These are phyloP conservation scores for Paraescarpia echinospica DNA, from an alignment of 1,140 invertebrate genomes.

Conservation along the genomic window DNA sequence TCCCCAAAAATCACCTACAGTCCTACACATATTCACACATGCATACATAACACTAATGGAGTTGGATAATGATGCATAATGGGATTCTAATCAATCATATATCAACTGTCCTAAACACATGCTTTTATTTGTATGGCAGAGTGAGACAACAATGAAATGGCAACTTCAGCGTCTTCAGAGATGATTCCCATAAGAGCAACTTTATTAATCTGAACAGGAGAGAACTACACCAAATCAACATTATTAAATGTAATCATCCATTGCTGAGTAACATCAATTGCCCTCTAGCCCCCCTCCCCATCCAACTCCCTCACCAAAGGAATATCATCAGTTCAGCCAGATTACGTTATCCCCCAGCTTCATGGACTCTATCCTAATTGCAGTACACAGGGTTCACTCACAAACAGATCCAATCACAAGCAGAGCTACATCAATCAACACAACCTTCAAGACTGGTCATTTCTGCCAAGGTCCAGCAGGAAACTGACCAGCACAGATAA, in stretches of 20 bases:
- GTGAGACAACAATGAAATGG: not conserved
- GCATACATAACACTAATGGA: not conserved
- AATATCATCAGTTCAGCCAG: not conserved
- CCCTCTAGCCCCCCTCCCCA: not conserved
- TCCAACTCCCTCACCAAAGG: not conserved
- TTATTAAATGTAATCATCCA: too few relatives aligned
- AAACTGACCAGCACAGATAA: not conserved
- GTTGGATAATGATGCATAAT: not conserved
- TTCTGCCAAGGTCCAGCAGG: not conserved
- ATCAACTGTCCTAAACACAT: not conserved
- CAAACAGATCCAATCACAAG: not conserved
- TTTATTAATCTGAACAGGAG: too few relatives aligned
- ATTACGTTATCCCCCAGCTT: not conserved
- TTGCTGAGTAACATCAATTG: too few relatives aligned
- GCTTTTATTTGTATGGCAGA: not conserved
- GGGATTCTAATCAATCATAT: not conserved
- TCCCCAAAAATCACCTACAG: not conserved
- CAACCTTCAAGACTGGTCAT: not conserved
- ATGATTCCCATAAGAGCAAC: not conserved
- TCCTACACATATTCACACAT: not conserved
- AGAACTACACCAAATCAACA: too few relatives aligned
- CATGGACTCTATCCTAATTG: not conserved
- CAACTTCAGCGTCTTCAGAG: not conserved
- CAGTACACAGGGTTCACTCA: not conserved
- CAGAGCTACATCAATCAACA: not conserved